phyloP scores from a whole-genome alignment of 2,888 invertebrate species.

The Drosophila fungiperda region DNA sequence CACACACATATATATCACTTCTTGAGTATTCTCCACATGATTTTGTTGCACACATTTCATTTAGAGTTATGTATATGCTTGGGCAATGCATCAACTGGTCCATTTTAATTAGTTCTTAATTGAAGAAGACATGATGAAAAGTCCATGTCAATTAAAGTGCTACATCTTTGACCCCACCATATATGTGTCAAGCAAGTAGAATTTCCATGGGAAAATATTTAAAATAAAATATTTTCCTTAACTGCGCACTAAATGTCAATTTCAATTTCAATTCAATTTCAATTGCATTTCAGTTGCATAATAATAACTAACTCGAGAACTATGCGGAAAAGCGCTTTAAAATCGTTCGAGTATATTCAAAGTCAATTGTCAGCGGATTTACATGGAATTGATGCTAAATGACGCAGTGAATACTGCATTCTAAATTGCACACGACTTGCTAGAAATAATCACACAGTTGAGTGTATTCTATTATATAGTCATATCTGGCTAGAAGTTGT shows the following conservation, averaged over 20 bases:
- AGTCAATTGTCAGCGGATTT: conserved; percentile 50
- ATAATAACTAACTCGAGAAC: conserved; percentile 13
- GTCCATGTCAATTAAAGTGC: conserved; percentile 43
- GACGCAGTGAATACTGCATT: conserved; percentile 35
- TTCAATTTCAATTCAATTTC: conserved; percentile 35
- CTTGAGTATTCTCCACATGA: conserved; percentile 1
- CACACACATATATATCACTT: neutral
- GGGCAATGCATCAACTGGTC: conserved; percentile 25
- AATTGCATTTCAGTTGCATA: conserved; percentile 11
- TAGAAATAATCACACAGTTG: conserved; percentile 5
- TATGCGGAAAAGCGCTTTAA: conserved; percentile 50
- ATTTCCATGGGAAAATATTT: conserved; percentile 42
- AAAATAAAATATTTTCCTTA: conserved; percentile 11
- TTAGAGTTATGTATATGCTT: conserved; percentile 49
- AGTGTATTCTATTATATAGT: conserved; percentile 4
- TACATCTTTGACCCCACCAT: conserved; percentile 31
- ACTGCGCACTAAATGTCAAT: conserved; percentile 53
- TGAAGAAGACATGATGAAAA: conserved; percentile 38
- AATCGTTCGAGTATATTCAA: conserved; percentile 37
- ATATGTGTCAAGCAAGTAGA: conserved; percentile 29
- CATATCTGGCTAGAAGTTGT: neutral
- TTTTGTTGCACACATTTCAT: conserved; percentile 45
- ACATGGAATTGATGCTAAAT: conserved; percentile 40
- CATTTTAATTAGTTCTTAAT: conserved; percentile 46
- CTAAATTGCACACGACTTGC: conserved; percentile 11